Conservation (phyloP, 2,888 invertebrate species). For the Mimumesa dahlbomi region DNA sequence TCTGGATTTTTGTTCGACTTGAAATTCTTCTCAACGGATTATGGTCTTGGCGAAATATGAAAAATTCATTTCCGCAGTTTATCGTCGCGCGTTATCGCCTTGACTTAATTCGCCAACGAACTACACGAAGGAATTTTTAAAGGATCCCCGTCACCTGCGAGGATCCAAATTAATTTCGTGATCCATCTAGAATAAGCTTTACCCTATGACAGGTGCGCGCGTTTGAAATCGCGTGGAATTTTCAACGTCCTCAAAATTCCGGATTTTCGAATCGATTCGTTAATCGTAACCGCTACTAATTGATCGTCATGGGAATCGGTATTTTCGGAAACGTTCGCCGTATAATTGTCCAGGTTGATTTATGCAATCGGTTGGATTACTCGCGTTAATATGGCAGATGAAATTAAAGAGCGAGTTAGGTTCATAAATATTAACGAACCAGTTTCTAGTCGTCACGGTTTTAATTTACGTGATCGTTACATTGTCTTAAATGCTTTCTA, state of each 20-base stretch:
- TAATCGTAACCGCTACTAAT: too few relatives aligned
- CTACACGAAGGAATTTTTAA: background rate
- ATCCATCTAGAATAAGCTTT: background rate
- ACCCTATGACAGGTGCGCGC: background rate
- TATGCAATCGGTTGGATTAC: background rate
- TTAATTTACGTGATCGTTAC: constrained; percentile 48
- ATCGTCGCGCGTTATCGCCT: background rate
- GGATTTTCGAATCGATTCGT: too few relatives aligned
- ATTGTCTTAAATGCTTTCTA: constrained; percentile 47
- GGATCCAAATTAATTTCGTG: background rate
- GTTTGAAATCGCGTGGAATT: background rate
- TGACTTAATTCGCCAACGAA: background rate
- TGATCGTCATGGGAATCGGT: too few relatives aligned
- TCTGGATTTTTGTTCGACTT: too few relatives aligned
- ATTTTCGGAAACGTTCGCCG: too few relatives aligned
- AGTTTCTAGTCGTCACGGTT: constrained; percentile 54
- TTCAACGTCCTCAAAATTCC: background rate
- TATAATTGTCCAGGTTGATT: background rate
- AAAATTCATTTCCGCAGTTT: background rate
- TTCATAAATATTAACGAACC: constrained; percentile 51
- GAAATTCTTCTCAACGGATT: too few relatives aligned
- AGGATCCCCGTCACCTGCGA: background rate
- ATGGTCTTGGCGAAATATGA: too few relatives aligned
- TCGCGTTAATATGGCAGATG: constrained; percentile 13
- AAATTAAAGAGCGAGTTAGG: constrained; percentile 32